Evolutionary conservation across 2,888 invertebrate genomes (phyloP).

Genomic region (Priapulus caudatus): DNA sequence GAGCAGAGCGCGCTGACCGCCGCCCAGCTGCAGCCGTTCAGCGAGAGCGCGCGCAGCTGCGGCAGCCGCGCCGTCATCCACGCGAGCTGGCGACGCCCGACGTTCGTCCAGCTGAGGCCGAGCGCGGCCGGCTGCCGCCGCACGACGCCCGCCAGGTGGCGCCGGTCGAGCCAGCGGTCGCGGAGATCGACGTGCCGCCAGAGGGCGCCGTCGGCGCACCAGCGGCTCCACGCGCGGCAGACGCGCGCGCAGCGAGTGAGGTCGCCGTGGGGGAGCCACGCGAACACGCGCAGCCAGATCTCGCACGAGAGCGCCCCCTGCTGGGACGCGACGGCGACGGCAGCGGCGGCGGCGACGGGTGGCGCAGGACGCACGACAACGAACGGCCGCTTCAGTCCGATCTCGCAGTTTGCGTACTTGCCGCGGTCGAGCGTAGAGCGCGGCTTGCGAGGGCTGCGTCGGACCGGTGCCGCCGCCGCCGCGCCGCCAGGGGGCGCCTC

Average conservation of each 20-base stretch:
- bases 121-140: constrained; percentile 72
- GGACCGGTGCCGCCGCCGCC: too few relatives aligned
- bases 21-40: constrained; percentile 55
- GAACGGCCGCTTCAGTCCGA: constrained; percentile 21
- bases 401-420: too few relatives aligned
- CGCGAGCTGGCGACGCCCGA: constrained; percentile 72
- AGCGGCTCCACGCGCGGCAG: constrained; percentile 77
- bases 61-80: constrained; percentile 82
- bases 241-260: constrained; percentile 55
- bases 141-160: constrained; percentile 59
- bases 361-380: constrained; percentile 27
- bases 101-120: constrained; percentile 74
- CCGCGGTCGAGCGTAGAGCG: too few relatives aligned
- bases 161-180: constrained; percentile 47
- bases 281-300: constrained; percentile 40
- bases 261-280: constrained; percentile 37
- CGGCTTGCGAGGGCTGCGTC: too few relatives aligned
- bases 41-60: constrained; percentile 61
- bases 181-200: constrained; percentile 77
- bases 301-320: constrained; percentile 28
- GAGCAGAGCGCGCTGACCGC: constrained; percentile 67
- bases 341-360: neutral
- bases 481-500: too few relatives aligned
- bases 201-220: constrained; percentile 64
- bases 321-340: constrained; percentile 15